Base-by-base conservation (phyloP, 2,113 vertebrate species). In the Cheilinus undulatus region DNA sequence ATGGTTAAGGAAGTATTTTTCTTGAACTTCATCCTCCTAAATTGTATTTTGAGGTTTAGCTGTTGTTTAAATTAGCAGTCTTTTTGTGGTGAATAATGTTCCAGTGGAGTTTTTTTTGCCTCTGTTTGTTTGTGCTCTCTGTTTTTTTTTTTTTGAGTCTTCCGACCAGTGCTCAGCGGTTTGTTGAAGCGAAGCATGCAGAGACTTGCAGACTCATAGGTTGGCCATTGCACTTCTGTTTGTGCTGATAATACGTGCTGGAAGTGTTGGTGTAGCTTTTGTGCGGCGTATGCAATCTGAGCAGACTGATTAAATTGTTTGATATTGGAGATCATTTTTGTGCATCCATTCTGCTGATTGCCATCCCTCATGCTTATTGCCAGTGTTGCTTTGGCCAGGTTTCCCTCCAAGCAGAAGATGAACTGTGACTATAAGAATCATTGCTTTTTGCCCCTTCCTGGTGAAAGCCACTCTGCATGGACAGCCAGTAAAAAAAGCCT, bases 401-500 rank as follows among this genome's bases (percentile, higher is more conserved):
- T 68, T 77, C 49, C 54, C 30, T 49, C 60, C 14, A 42, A 45
- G 30, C 45, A 69, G 36, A 60, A 76, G 64, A 85, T 82, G 52
- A 73, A 62, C 82, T 76, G 57, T 82, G 90, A 94, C 80, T 72
- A 88, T 91, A 93, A 92, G 94, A 94, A 95, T 94, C 93, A 88
- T 94, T 94, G 92, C 92, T 91, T 94, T 94, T 94, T 94, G 92
- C 92, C 93, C 87, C 88, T 93, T 89, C 28, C 54, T 91, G 84
- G 91, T 82, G 95, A 93, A 92, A 56, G 82, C 89, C 90, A 91
- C 90, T 94, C 90, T 96, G 94, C 92, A 95, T 82, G 93, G 94
- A 94, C 91, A 76, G 91, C 91, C 83, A 93, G 88, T 92, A 93
- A 0, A 93, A 87, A 93, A 87, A 53, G 50, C 51, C 22, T 49